Percentiles rank a stretch among this genome's conserved stretches.
Conservation (phyloP, 2,888 invertebrate genomes). For the Phasia obesa region DNA sequence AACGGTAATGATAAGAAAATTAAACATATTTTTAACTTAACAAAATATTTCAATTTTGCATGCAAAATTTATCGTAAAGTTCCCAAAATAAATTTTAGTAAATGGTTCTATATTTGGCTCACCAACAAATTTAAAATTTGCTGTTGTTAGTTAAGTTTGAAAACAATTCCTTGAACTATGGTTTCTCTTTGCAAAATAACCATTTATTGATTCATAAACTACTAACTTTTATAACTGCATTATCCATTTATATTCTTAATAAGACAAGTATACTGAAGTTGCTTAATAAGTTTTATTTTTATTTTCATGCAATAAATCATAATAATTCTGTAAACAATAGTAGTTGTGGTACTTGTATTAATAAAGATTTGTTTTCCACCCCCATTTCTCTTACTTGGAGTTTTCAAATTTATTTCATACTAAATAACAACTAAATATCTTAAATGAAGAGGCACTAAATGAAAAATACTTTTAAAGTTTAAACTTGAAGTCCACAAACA, state of each 20-base stretch:
- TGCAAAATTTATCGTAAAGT: too few species aligned
- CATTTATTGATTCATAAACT: conserved; percentile 34
- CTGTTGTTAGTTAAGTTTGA: neutral
- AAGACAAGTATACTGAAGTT: neutral
- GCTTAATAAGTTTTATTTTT: neutral
- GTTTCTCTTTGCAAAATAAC: neutral
- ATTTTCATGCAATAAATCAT: neutral
- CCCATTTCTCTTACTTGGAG: neutral
- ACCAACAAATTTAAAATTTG: too few species aligned
- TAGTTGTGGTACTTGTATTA: neutral
- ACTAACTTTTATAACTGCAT: conserved; percentile 24
- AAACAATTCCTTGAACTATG: conserved; percentile 13
- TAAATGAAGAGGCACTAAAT: conserved; percentile 3
- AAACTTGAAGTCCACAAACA: conserved; percentile 23
- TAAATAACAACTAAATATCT: conserved; percentile 6
- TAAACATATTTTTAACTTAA: too few species aligned
- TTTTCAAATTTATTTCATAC: conserved; percentile 18
- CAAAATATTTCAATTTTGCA: too few species aligned
- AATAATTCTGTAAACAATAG: conserved; percentile 2
- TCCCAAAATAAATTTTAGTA: too few species aligned
- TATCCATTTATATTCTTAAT: neutral
- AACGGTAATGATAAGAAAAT: too few species aligned
- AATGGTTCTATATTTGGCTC: too few species aligned
- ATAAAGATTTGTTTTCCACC: neutral
- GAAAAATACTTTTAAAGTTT: conserved; percentile 42